Evolutionary conservation across 1,140 invertebrate genomes (phyloP), one percentile per base, ranked within the genome.

Genomic region (Sinella curviseta): DNA sequence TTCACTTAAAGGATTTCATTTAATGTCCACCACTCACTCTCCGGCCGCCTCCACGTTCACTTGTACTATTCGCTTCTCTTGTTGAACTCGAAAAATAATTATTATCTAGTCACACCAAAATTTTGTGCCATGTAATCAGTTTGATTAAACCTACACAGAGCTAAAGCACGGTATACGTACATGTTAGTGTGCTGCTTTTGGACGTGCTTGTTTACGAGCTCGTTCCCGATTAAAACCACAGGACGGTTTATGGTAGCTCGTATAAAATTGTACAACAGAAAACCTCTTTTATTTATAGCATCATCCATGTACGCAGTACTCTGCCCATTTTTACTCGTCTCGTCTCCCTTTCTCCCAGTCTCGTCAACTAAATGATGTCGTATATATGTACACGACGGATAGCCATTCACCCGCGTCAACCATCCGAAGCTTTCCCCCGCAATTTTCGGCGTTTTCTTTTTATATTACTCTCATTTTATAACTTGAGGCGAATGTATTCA

Each of bases 71-170:
- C 39, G 8, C 39, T 48, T 8, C 20, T 12, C 20, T 20, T 48
- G 39, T 20, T 48, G 8, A 48, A 48, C 39, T n/a, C 8, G 39
- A 48, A 48, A 48, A 60, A 60, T 60, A 60, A 60, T 60, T 60
- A 60, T 60, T 17, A 60, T 60, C 57, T 60, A 4, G 57, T 26
- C 12, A 4, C 3, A 60, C 24, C 12, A 26, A 60, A 16, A 26
- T 60, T 60, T n/a, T 60, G 14, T 60, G 57, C 57, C 24, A n/a
- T 60, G 57, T 60, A 60, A 60, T 60, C 57, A 60, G 57, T 60
- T 60, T 60, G 57, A 60, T 60, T 60, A 60, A 60, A 60, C 57
- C 12, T 17, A 3, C 57, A 60, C 20, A 20, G n/a, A n/a, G n/a
- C n/a, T n/a, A n/a, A n/a, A n/a, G n/a, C n/a, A n/a, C n/a, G n/a